Base-by-base conservation (phyloP, 1,140 invertebrate species). In the Radopholus similis region DNA sequence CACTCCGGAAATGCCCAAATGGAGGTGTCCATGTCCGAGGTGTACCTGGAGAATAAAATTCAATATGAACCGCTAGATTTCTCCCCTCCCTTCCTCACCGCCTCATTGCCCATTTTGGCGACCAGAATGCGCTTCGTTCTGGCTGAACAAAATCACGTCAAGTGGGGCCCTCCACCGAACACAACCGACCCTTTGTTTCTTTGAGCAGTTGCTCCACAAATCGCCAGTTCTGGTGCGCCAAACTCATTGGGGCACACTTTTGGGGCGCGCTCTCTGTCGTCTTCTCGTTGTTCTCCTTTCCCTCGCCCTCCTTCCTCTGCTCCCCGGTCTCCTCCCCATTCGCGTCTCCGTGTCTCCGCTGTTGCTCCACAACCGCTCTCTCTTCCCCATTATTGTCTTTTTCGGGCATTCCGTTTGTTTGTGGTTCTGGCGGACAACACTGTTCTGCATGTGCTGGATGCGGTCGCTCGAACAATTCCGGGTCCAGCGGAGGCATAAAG, bases 81-180 rank as follows among this genome's bases (percentile, higher is more conserved):
- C n/a, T n/a, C n/a, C n/a, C n/a, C n/a, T n/a, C n/a, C n/a, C n/a
- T n/a, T n/a, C n/a, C n/a, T n/a, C 3, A 91, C 89, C 1, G 91
- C 91, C 86, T 98, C 95, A 11, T 91, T 91, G 1, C 92, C 92
- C 90, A 99, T 92, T 86, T 98, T 98, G 75, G 95, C 92, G 0
- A 99, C 88, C 34, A 97, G 84, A 92, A 98, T 97, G 78, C 93
- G 86, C 85, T 98, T 98, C 1, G 95, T 97, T 58, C 77, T 81
- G 3, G 66, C 75, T 77, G 49, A 35, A 74, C 56, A 13, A 38
- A 18, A 66, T 59, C 13, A 47, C 2, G 42, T 4, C 37, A 11
- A 56, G 28, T 42, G 18, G 30, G 49, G 21, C 0, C 8, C 13
- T 60, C 32, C 11, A 64, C 47, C 18, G 13, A 56, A 40, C 1